Conservation (phyloP, 1,140 invertebrate species). For the Gonatopus flavifemur region DNA sequence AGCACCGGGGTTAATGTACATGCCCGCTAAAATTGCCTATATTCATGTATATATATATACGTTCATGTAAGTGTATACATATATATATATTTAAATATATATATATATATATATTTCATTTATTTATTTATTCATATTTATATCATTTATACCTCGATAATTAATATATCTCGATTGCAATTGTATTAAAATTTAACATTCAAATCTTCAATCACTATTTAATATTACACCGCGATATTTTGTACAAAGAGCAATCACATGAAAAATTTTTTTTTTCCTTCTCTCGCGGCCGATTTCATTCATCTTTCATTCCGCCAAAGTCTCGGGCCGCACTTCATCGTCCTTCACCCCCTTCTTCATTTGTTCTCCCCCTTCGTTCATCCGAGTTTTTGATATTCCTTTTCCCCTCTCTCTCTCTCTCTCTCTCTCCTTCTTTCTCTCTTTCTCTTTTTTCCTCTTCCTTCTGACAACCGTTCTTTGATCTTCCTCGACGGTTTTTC, state of each 20-base stretch:
- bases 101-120: constrained; percentile 47
- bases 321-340: too few relatives aligned
- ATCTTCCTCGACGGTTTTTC: neutral
- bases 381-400: constrained; percentile 9
- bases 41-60: constrained; percentile 43
- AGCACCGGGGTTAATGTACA: constrained; percentile 54
- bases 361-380: constrained; percentile 7
- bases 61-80: constrained; percentile 25
- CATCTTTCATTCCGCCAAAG: constrained; percentile 15
- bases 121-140: constrained; percentile 43
- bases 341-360: constrained; percentile 2
- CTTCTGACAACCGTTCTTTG: too few relatives aligned
- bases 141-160: constrained; percentile 34
- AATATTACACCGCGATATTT: constrained; percentile 60
- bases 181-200: constrained; percentile 61
- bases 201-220: constrained; percentile 59
- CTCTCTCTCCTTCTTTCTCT: constrained; percentile 21
- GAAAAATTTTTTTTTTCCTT: constrained; percentile 33
- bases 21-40: constrained; percentile 58
- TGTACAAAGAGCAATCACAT: constrained; percentile 62
- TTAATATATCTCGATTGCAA: constrained; percentile 50
- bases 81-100: constrained; percentile 27
- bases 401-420: constrained; percentile 3
- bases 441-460: constrained; percentile 2
- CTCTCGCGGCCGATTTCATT: constrained; percentile 12